These are phyloP conservation scores for Leptatherina wallacei DNA, from an alignment of 2,797 vertebrate genomes.

Conservation along the genomic window DNA sequence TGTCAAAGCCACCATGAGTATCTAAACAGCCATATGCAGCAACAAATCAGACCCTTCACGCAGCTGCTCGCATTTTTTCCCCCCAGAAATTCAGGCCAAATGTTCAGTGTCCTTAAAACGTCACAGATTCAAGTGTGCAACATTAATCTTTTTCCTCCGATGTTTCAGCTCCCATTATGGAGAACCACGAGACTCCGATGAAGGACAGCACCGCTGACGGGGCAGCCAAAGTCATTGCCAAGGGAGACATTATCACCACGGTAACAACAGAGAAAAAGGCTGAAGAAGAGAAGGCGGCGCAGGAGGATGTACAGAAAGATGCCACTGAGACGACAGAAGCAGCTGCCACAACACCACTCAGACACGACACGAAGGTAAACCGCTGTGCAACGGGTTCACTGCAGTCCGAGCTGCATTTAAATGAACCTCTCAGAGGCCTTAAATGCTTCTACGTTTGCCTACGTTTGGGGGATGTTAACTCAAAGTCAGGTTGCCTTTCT, in stretches of 20 bases:
- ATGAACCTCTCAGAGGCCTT: constrained; percentile 9
- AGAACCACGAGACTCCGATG: constrained; percentile 94
- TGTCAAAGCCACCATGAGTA: constrained; percentile 14
- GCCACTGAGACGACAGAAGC: constrained; percentile 79
- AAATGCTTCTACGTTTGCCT: constrained; percentile 13
- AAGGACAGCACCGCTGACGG: constrained; percentile 88
- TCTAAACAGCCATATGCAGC: not conserved
- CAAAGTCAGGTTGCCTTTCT: constrained; percentile 33
- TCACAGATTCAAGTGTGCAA: not conserved
- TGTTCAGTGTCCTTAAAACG: not conserved
- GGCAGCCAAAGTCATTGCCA: constrained; percentile 88
- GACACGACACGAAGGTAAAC: constrained; percentile 92
- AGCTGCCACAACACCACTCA: constrained; percentile 72
- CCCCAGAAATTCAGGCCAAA: not conserved
- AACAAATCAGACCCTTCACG: constrained; percentile 15
- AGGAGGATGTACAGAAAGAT: constrained; percentile 83
- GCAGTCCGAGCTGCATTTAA: not conserved
- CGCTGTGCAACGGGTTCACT: not conserved
- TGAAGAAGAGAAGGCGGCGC: constrained; percentile 89
- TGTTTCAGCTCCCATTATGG: constrained; percentile 89
- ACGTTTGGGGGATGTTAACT: constrained; percentile 1
- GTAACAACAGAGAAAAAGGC: constrained; percentile 93
- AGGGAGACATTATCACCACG: constrained; percentile 92
- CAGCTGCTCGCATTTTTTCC: constrained; percentile 1
- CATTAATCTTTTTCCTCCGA: constrained; percentile 21